A percentile compares a stretch with the other conserved stretches of the same genome.
These are phyloP conservation scores for Mobula birostris DNA, from an alignment of 2,113 vertebrate genomes.

Conservation along the genomic window DNA sequence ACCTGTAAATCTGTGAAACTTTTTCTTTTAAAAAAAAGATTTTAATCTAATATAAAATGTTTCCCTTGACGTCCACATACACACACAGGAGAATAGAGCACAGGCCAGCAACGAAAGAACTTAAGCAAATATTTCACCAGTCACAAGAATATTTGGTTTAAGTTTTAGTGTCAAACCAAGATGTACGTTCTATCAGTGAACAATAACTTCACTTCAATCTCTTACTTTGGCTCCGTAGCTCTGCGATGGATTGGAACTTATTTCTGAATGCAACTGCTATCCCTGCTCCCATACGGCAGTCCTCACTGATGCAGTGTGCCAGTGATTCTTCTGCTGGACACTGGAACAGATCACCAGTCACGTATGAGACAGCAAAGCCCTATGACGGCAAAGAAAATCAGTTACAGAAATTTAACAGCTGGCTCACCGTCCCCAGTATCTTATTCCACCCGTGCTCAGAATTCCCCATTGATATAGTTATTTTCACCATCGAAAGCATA, in stretches of 20 bases:
- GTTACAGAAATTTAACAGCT: neutral
- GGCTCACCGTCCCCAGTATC: neutral
- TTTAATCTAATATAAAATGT: too few relatives aligned
- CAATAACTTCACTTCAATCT: slow-evolving; percentile 41
- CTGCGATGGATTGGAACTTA: slow-evolving; percentile 64
- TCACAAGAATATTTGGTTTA: neutral
- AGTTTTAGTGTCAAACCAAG: neutral
- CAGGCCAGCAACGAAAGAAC: neutral
- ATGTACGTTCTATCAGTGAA: neutral
- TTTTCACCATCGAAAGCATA: too few relatives aligned
- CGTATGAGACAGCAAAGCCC: slow-evolving; percentile 53
- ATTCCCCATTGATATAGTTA: too few relatives aligned
- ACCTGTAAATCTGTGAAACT: too few relatives aligned
- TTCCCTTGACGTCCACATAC: neutral
- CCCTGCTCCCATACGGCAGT: slow-evolving; percentile 88
- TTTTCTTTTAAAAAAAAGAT: too few relatives aligned
- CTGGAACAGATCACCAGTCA: slow-evolving; percentile 74
- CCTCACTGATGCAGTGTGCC: slow-evolving; percentile 91
- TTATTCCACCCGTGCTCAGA: neutral
- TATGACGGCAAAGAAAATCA: neutral
- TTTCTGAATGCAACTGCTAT: slow-evolving; percentile 77
- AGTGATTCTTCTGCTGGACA: slow-evolving; percentile 67
- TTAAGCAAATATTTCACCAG: neutral
- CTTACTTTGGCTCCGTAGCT: slow-evolving; percentile 80
- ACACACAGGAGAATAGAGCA: neutral